Percentiles rank a stretch among this genome's conserved stretches.
Evolutionary conservation across 2,113 vertebrate genomes (phyloP).

Genomic region (Hydrolagus affinis): DNA sequence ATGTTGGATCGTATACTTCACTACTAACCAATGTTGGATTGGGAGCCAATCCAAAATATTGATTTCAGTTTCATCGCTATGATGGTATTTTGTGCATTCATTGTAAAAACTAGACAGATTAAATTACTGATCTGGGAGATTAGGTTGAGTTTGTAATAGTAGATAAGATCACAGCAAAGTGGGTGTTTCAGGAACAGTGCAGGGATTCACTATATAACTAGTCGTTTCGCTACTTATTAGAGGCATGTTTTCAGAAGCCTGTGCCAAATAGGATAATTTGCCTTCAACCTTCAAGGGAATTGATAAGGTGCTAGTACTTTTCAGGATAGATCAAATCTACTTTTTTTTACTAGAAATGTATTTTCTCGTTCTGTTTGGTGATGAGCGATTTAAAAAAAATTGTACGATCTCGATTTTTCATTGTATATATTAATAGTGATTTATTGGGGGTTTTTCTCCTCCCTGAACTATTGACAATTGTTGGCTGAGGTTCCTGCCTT

Average conservation of each 20-base stretch:
- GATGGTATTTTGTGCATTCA: background rate
- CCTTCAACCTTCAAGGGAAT: background rate
- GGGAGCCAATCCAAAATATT: slow-evolving; percentile 14
- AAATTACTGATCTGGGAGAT: background rate
- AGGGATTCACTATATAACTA: background rate
- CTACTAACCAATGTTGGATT: background rate
- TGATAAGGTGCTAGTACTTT: background rate
- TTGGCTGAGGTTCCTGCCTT: too few species aligned
- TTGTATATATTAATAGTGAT: too few species aligned
- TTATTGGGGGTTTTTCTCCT: too few species aligned
- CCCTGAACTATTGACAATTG: too few species aligned
- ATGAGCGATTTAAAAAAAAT: too few species aligned
- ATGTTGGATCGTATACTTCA: too few species aligned
- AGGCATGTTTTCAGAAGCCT: background rate
- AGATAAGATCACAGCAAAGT: background rate
- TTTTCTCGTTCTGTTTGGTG: too few species aligned
- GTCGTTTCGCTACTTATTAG: background rate
- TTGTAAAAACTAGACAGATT: background rate
- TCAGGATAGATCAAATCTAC: background rate
- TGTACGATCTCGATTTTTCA: too few species aligned
- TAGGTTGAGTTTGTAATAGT: background rate
- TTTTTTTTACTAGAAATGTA: background rate
- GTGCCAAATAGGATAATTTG: background rate
- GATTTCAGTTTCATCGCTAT: background rate
- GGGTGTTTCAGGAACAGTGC: background rate